Percentiles rank a stretch among this genome's conserved stretches.
Evolutionary conservation across 2,888 invertebrate species (phyloP).

Genomic region (Diaprepes abbreviatus): DNA sequence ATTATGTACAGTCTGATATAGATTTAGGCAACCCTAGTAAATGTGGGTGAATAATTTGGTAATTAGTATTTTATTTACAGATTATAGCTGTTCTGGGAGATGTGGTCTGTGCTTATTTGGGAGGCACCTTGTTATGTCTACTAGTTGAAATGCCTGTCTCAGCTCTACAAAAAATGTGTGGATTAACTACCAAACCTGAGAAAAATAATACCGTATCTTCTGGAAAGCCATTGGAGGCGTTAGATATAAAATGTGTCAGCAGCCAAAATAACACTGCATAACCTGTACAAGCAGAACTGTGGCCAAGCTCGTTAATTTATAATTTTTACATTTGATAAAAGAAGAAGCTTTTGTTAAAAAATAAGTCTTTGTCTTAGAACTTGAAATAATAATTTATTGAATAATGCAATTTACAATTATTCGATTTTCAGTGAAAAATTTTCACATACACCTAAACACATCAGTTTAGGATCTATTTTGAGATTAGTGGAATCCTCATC

Average conservation of each 20-base stretch:
- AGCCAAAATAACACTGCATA: not conserved
- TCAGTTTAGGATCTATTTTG: constrained; percentile 24
- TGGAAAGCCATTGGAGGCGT: constrained; percentile 33
- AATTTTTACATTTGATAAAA: no score
- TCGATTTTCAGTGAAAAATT: constrained; percentile 25
- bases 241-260: constrained; percentile 15
- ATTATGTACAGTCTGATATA: no score
- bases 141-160: constrained; percentile 60
- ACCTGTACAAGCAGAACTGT: no score
- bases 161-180: constrained; percentile 58
- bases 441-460: constrained; percentile 30
- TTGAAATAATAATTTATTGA: not conserved
- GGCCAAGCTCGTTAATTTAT: no score
- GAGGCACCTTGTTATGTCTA: constrained; percentile 57
- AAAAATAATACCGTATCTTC: constrained; percentile 9
- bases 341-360: no score
- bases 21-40: no score
- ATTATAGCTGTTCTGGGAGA: constrained; percentile 52
- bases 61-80: no score
- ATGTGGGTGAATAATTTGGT: no score
- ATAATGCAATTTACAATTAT: constrained; percentile 1
- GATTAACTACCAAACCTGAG: not conserved
- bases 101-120: constrained; percentile 55
- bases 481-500: constrained; percentile 4
- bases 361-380: no score